Evolutionary conservation across 2,888 invertebrate genomes (phyloP), one percentile per base, ranked within the genome.

Genomic region (Pantelozetes paolii): DNA sequence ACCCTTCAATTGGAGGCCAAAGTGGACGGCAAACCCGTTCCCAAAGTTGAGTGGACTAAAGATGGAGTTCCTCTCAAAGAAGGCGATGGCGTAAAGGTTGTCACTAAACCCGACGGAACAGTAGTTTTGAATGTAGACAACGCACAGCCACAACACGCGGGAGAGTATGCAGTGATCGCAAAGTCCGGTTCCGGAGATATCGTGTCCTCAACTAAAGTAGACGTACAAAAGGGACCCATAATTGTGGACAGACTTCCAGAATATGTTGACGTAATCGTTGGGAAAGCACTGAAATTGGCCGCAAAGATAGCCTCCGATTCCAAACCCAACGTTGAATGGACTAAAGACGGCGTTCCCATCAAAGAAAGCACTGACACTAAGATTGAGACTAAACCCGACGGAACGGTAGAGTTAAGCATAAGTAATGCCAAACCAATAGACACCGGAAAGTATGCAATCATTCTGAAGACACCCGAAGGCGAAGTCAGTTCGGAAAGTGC

Each of bases 1-100:
- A 88, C 89, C 0, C 84, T 95, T 0, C 88, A 89, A 77, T 86
- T 97, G 15, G 89, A 90, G 80, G 92, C 92, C 75, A 89, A 90
- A 79, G 86, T 96, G 0, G 91, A 92, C 79, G 97, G 95, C 75
- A 93, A 94, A 81, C 98, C 97, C 0, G 86, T 89, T 78, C 96
- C 98, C 0, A 87, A 87, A 2, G 86, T 92, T 1, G 88, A 88
- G 78, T 94, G 93, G 94, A n/a, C 73, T 57, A 59, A 74, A 20
- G 62, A 74, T 70, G 74, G 74, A 18, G 50, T 70, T 42, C 40
- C 23, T 20, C 30, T 74, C 5, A 74, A 73, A 26, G 42, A 13
- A 2, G 36, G 11, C 1, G 40, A 73, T 1, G 67, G 18, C 1
- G 23, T 40, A 18, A 36, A 32, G 8, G 71, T 71, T 23, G 28